Percentiles rank a stretch among this genome's conserved stretches.
These are phyloP conservation scores for Fistularia tabacaria DNA, from an alignment of 2,797 vertebrate species.

Conservation along the genomic window DNA sequence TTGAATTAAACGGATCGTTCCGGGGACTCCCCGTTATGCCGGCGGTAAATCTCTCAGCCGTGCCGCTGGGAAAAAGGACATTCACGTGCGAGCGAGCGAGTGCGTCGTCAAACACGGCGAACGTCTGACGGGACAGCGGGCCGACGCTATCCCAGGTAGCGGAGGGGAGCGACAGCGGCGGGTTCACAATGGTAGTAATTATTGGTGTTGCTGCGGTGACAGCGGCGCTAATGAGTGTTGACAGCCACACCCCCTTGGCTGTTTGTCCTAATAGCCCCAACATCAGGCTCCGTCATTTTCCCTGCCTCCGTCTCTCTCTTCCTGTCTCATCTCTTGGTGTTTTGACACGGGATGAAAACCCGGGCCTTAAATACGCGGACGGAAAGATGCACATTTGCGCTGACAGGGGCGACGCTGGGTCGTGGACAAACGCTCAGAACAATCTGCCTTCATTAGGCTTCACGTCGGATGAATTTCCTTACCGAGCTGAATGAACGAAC, in stretches of 20 bases:
- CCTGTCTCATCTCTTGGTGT: background rate
- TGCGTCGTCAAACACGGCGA: slow-evolving; percentile 55
- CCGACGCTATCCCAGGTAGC: slow-evolving; percentile 32
- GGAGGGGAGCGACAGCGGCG: slow-evolving; percentile 30
- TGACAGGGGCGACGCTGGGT: no score
- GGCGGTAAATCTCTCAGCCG: slow-evolving; percentile 10
- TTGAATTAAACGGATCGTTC: no score
- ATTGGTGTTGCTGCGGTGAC: slow-evolving; percentile 58
- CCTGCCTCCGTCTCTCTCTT: background rate
- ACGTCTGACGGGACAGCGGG: slow-evolving; percentile 50
- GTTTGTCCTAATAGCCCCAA: slow-evolving; percentile 77
- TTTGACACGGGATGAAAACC: no score
- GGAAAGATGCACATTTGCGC: no score
- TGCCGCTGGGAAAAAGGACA: slow-evolving; percentile 39
- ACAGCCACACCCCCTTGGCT: slow-evolving; percentile 78
- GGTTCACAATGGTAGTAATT: slow-evolving; percentile 64
- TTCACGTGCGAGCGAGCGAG: slow-evolving; percentile 39
- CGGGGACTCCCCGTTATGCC: background rate
- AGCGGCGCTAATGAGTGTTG: slow-evolving; percentile 77
- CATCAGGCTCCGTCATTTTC: slow-evolving; percentile 69
- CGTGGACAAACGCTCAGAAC: no score
- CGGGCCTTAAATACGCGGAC: no score
- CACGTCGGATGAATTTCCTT: no score
- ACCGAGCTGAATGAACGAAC: no score
- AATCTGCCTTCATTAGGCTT: no score